Conservation (phyloP, 2,797 vertebrate genomes). For the Carduelis carduelis region DNA sequence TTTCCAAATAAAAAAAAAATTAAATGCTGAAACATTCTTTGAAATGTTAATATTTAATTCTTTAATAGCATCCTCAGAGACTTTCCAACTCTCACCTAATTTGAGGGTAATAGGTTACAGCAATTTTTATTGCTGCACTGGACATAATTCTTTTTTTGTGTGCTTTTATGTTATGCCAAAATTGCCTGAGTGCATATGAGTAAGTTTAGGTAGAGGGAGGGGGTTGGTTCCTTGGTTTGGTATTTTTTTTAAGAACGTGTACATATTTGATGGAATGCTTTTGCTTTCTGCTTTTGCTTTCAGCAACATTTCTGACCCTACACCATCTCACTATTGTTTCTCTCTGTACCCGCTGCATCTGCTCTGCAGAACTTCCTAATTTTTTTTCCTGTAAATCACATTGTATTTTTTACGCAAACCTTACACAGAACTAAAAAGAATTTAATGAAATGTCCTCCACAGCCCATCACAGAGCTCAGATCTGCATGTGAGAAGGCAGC, state of each 20-base stretch:
- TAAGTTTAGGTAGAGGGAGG: not conserved
- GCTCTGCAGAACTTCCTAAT: not conserved
- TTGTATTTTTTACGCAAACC: not conserved
- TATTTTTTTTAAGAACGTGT: not conserved
- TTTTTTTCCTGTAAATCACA: not conserved
- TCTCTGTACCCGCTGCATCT: not conserved
- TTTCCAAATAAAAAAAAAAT: not conserved
- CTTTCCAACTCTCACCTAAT: conserved; percentile 4
- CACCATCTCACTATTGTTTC: not conserved
- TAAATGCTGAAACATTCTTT: not conserved
- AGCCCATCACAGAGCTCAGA: not conserved
- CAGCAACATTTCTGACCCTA: not conserved
- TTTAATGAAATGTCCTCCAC: not conserved
- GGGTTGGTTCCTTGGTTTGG: not conserved
- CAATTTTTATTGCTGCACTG: conserved; percentile 22
- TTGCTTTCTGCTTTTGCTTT: conserved; percentile 13
- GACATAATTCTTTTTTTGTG: not conserved
- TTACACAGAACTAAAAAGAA: not conserved
- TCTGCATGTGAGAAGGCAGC: not conserved
- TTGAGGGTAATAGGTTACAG: conserved; percentile 30
- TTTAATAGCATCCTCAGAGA: conserved; percentile 6
- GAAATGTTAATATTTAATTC: not conserved
- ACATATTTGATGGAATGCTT: not conserved
- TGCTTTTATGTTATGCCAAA: conserved; percentile 29
- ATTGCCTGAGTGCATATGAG: not conserved